Evolutionary conservation across 1,140 invertebrate species (phyloP).

Genomic region (Ostrea denselamellosa): DNA sequence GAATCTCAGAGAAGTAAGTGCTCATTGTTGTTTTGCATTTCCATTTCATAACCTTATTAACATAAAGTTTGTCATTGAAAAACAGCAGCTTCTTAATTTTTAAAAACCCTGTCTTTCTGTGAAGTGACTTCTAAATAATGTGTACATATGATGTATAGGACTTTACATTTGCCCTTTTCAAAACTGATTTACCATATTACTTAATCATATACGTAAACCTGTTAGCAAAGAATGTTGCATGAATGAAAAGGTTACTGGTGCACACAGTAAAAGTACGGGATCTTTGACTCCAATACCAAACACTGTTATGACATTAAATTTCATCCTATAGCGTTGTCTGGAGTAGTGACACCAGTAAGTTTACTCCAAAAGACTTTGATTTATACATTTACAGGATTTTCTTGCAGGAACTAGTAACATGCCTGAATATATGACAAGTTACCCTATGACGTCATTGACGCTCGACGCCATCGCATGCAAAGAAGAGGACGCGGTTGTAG

Average conservation of each 20-base stretch:
- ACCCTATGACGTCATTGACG: constrained; percentile 71
- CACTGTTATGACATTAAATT: neutral
- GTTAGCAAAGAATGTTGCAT: neutral
- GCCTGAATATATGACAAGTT: constrained; percentile 70
- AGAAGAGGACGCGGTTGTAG: constrained; percentile 75
- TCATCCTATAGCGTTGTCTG: neutral
- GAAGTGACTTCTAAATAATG: neutral
- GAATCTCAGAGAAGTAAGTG: constrained; percentile 35
- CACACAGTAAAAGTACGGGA: neutral
- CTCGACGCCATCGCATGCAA: constrained; percentile 75
- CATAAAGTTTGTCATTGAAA: too few relatives aligned
- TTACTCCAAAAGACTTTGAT: neutral
- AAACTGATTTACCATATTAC: neutral
- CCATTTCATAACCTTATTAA: too few relatives aligned
- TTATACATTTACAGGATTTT: constrained; percentile 1
- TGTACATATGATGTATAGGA: neutral
- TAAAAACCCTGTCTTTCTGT: too few relatives aligned
- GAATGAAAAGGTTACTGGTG: neutral
- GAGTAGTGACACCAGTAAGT: neutral
- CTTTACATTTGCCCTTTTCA: neutral
- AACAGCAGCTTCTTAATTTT: too few relatives aligned
- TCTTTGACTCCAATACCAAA: neutral
- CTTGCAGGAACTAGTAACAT: constrained; percentile 61
- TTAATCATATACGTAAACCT: neutral
- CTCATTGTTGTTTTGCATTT: neutral